Percentiles rank a stretch among this genome's conserved stretches.
Conservation (phyloP, 2,113 vertebrate species). For the Donacobius atricapilla region DNA sequence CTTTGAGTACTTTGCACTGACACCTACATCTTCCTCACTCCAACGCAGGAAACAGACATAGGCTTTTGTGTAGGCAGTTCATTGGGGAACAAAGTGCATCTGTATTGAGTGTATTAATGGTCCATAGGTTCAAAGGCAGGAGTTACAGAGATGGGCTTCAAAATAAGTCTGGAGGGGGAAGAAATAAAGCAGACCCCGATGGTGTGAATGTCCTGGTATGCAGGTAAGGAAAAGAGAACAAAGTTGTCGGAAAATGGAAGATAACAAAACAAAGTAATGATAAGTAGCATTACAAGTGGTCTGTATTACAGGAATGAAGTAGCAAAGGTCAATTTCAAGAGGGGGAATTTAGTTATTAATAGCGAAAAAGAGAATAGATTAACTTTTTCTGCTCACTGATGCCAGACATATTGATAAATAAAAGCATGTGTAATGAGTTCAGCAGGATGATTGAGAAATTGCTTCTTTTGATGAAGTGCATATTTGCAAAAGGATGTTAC, state of each 20-base stretch:
- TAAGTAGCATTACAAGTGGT: neutral
- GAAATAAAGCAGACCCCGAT: too few relatives aligned
- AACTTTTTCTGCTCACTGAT: neutral
- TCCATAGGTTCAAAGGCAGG: neutral
- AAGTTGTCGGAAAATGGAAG: neutral
- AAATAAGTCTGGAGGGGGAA: neutral
- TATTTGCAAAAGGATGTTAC: neutral
- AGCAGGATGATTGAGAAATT: neutral
- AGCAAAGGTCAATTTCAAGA: neutral
- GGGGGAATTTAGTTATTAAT: neutral
- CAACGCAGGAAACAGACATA: neutral
- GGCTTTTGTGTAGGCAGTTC: neutral
- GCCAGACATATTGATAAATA: neutral
- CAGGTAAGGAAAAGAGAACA: neutral
- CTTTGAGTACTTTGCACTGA: neutral
- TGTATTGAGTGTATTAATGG: neutral
- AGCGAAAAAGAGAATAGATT: neutral
- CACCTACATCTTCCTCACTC: conserved; percentile 32
- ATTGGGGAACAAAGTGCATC: neutral
- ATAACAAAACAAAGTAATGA: neutral
- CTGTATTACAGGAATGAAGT: neutral
- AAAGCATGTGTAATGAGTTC: neutral
- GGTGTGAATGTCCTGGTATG: neutral
- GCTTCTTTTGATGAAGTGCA: neutral
- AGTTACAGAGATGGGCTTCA: neutral